phyloP scores from a whole-genome alignment of 2,113 vertebrate species.

The Pomatorhinus ruficollis region DNA sequence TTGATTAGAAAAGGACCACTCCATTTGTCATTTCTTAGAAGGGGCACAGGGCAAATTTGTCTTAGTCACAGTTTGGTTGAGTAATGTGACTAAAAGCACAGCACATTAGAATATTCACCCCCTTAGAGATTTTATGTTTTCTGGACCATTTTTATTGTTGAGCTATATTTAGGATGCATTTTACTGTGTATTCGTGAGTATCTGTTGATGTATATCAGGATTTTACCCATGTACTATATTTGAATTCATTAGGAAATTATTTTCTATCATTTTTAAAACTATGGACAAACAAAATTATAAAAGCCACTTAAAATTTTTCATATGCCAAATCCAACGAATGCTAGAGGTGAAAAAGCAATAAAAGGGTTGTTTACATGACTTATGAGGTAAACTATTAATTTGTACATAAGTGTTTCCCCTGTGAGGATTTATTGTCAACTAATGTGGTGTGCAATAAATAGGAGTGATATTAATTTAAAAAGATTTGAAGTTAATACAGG shows the following conservation, averaged over 20 bases:
- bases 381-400: background rate
- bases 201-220: background rate
- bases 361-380: background rate
- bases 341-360: background rate
- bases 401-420: background rate
- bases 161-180: background rate
- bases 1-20: background rate
- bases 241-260: background rate
- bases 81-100: background rate
- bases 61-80: background rate
- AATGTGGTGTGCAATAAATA: background rate
- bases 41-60: background rate
- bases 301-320: background rate
- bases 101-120: background rate
- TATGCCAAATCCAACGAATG: background rate
- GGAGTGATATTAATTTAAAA: background rate
- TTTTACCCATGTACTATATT: background rate
- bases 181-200: background rate
- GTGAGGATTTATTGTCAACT: background rate
- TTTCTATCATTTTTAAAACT: background rate
- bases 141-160: background rate
- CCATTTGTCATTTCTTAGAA: conserved; percentile 37
- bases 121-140: background rate
- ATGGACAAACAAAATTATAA: background rate
- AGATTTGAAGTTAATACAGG: background rate